A percentile compares a stretch with the other conserved stretches of the same genome.
Conservation (phyloP, 2,113 vertebrate genomes). For the Ageneiosus marmoratus region DNA sequence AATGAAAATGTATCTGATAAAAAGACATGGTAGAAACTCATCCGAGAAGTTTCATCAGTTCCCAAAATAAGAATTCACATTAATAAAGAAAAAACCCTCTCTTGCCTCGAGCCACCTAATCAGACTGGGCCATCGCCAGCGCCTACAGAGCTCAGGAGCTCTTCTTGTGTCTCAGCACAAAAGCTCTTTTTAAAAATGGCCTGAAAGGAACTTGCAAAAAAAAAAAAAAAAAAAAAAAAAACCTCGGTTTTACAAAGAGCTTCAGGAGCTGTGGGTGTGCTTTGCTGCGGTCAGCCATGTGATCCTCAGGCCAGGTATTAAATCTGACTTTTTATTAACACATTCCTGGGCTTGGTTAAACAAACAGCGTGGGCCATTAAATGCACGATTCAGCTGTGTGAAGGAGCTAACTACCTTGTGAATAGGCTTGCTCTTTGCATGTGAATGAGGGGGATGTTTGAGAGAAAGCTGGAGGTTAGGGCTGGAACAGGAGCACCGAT, state of each 20-base stretch:
- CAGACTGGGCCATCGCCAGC: conserved; percentile 63
- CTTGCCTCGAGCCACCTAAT: conserved; percentile 67
- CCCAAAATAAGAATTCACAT: conserved; percentile 55
- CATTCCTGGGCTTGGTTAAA: conserved; percentile 45
- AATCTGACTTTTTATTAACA: conserved; percentile 20
- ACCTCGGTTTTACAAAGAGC: conserved; percentile 63
- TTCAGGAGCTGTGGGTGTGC: conserved; percentile 70
- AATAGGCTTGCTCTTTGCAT: conserved; percentile 57
- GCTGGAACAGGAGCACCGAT: conserved; percentile 40
- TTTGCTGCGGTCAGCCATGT: not conserved
- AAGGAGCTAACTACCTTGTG: conserved; percentile 56
- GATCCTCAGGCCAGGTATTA: conserved; percentile 16
- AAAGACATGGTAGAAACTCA: not conserved
- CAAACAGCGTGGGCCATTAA: conserved; percentile 48
- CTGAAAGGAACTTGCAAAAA: conserved; percentile 59
- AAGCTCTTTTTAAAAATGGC: conserved; percentile 55
- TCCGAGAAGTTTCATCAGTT: not conserved
- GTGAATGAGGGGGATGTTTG: conserved; percentile 48
- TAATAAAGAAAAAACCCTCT: conserved; percentile 55
- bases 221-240: not conserved
- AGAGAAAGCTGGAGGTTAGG: conserved; percentile 40
- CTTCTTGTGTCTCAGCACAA: conserved; percentile 63
- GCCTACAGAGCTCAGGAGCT: conserved; percentile 60
- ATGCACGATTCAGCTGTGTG: conserved; percentile 54
- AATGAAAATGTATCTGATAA: not conserved